A percentile compares a stretch with the other conserved stretches of the same genome.
Conservation (phyloP, 2,797 vertebrate genomes). For the Propithecus perrieri region DNA sequence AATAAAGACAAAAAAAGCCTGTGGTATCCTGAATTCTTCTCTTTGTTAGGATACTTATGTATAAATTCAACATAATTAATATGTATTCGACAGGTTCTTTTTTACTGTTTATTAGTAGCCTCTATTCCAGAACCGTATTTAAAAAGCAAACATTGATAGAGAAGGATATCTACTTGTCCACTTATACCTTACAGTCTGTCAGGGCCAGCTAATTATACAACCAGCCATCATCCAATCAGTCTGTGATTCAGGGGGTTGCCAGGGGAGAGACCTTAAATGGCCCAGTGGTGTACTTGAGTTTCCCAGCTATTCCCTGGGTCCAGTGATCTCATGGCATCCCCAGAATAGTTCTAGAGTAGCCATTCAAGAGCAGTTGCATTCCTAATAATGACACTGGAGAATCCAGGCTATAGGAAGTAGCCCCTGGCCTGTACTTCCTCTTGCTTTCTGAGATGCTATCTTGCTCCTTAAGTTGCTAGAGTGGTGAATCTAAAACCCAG, state of each 20-base stretch:
- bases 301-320: background rate
- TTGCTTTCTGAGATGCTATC: background rate
- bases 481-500: background rate
- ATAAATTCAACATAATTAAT: background rate
- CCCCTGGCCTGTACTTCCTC: background rate
- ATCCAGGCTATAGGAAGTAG: background rate
- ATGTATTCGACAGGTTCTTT: background rate
- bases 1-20: background rate
- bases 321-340: background rate
- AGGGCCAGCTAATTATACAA: background rate
- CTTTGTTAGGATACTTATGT: background rate
- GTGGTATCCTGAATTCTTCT: background rate
- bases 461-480: background rate
- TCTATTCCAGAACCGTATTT: background rate
- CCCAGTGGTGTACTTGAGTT: background rate
- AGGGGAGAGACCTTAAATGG: background rate
- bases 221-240: background rate
- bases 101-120: background rate
- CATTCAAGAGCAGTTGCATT: background rate
- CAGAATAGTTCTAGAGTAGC: background rate
- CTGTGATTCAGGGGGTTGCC: accelerated
- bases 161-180: background rate
- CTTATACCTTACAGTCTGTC: background rate
- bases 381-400: background rate
- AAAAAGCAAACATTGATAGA: background rate